phyloP scores from a whole-genome alignment of 2,797 vertebrate genomes.

The Phataginus tetradactyla region DNA sequence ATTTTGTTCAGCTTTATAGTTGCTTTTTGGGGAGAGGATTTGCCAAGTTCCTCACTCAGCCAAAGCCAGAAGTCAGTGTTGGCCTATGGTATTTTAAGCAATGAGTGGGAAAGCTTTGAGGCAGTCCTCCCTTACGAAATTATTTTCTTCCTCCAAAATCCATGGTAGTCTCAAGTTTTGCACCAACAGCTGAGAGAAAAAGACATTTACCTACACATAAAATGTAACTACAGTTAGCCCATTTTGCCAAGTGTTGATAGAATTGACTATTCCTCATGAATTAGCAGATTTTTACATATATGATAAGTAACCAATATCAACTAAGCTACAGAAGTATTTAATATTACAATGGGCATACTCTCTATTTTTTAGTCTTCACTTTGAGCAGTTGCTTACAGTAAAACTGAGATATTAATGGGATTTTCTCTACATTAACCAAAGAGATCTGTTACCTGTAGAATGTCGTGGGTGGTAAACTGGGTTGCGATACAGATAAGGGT shows the following conservation, averaged over 20 bases:
- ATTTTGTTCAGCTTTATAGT: conserved; percentile 14
- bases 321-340: neutral
- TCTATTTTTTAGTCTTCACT: neutral
- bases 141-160: conserved; percentile 22
- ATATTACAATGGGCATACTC: neutral
- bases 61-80: neutral
- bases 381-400: neutral
- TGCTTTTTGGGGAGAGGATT: neutral
- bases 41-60: neutral
- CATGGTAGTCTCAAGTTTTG: neutral
- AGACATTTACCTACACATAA: neutral
- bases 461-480: neutral
- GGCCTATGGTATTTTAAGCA: conserved; percentile 24
- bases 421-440: conserved; percentile 5
- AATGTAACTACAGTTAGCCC: neutral
- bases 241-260: neutral
- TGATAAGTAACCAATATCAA: neutral
- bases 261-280: neutral
- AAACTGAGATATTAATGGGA: neutral
- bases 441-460: neutral
- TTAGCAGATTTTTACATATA: neutral
- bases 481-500: neutral
- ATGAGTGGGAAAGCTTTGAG: neutral
- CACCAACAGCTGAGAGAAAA: neutral
- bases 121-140: neutral